Evolutionary conservation across 2,797 vertebrate genomes (phyloP).

Genomic region (Micrastur ruficollis): DNA sequence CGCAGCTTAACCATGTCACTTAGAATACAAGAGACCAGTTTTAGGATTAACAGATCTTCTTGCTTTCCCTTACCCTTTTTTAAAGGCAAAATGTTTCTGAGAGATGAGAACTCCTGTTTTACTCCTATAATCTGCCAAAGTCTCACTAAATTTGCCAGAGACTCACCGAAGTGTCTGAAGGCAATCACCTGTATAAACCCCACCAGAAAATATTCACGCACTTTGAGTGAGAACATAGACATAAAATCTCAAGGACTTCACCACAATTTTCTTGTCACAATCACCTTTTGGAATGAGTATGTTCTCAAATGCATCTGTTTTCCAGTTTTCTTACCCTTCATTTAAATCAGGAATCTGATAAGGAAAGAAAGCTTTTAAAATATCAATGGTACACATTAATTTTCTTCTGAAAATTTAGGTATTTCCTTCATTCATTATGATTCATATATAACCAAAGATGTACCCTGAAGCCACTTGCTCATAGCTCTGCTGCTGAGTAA

Average conservation of each 20-base stretch:
- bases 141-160: not conserved
- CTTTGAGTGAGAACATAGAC: not conserved
- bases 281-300: not conserved
- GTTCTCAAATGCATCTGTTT: not conserved
- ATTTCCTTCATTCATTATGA: not conserved
- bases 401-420: not conserved
- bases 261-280: not conserved
- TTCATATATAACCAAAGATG: not conserved
- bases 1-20: not conserved
- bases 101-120: not conserved
- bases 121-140: not conserved
- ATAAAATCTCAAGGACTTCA: not conserved
- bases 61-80: not conserved
- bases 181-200: not conserved
- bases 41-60: not conserved
- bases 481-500: not conserved
- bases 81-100: not conserved
- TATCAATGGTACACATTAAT: not conserved
- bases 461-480: not conserved
- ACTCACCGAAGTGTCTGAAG: not conserved
- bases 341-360: not conserved
- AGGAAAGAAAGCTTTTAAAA: not conserved
- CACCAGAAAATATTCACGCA: not conserved
- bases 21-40: not conserved
- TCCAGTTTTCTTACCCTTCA: not conserved